These are phyloP conservation scores for Danio jaintianensis DNA, from an alignment of 2,797 vertebrate genomes.

Conservation along the genomic window DNA sequence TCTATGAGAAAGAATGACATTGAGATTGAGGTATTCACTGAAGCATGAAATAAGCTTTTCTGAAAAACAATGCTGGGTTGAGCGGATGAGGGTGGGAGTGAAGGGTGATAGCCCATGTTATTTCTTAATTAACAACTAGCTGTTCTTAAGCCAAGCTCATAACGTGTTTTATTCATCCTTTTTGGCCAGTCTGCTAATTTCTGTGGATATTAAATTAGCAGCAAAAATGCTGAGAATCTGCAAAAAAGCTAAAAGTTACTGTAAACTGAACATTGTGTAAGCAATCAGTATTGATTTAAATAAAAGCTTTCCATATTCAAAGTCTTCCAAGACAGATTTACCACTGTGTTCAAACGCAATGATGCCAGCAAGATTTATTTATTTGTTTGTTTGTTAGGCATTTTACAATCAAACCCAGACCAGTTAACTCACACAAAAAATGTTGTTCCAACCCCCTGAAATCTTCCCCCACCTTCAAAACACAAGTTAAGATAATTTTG, in stretches of 20 bases:
- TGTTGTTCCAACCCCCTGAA: no score
- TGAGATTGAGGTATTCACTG: conserved; percentile 60
- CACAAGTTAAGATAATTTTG: no score
- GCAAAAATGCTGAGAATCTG: conserved; percentile 18
- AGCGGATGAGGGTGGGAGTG: conserved; percentile 42
- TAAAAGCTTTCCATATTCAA: not conserved
- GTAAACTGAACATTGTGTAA: not conserved
- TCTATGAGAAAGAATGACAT: conserved; percentile 26
- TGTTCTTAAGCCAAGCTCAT: conserved; percentile 65
- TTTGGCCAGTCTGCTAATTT: conserved; percentile 58
- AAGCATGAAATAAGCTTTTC: conserved; percentile 81
- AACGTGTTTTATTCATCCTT: conserved; percentile 68
- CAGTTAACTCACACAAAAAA: no score
- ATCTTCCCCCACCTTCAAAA: no score
- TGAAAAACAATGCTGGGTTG: conserved; percentile 60
- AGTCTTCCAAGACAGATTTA: not conserved
- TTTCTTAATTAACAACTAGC: conserved; percentile 77
- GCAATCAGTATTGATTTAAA: conserved; percentile 46
- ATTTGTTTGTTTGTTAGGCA: not conserved
- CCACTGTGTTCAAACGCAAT: not conserved
- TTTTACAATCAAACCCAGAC: conserved; percentile 6
- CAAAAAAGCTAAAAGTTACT: not conserved
- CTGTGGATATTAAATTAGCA: conserved; percentile 22
- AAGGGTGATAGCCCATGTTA: conserved; percentile 68
- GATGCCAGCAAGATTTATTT: not conserved